A percentile compares a stretch with the other conserved stretches of the same genome.
phyloP scores from a whole-genome alignment of 1,140 invertebrate genomes.

The Nylanderia fulva region DNA sequence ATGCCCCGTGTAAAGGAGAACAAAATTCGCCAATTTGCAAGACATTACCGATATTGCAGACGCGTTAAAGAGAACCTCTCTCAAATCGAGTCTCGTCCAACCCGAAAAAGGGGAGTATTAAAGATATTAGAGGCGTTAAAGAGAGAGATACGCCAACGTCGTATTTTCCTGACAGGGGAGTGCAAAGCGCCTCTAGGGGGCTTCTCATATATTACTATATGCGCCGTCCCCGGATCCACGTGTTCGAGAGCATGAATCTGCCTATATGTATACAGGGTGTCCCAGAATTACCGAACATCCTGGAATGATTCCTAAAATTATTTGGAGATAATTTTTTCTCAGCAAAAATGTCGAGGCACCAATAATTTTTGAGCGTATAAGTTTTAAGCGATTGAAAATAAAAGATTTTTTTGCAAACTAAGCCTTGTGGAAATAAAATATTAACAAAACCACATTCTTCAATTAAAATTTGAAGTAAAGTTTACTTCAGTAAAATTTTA shows the following conservation, averaged over 20 bases:
- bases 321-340: no score
- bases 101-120: slow-evolving; percentile 26
- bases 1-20: slow-evolving; percentile 25
- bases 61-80: slow-evolving; percentile 33
- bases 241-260: slow-evolving; percentile 3
- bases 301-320: no score
- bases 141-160: slow-evolving; percentile 50
- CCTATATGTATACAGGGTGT: slow-evolving; percentile 7
- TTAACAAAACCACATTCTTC: no score
- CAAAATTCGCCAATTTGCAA: slow-evolving; percentile 21
- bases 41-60: slow-evolving; percentile 51
- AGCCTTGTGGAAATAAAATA: no score
- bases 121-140: slow-evolving; percentile 67
- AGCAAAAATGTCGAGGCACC: no score
- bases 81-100: background rate
- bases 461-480: no score
- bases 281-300: no score
- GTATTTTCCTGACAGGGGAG: slow-evolving; percentile 51
- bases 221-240: slow-evolving; percentile 6
- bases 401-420: no score
- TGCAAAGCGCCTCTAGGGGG: slow-evolving; percentile 41
- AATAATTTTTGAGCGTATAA: no score
- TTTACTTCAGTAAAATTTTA: no score
- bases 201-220: slow-evolving; percentile 31
- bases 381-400: no score